Evolutionary conservation across 2,888 invertebrate genomes (phyloP), one percentile per base, ranked within the genome.

Genomic region (Automeris io): DNA sequence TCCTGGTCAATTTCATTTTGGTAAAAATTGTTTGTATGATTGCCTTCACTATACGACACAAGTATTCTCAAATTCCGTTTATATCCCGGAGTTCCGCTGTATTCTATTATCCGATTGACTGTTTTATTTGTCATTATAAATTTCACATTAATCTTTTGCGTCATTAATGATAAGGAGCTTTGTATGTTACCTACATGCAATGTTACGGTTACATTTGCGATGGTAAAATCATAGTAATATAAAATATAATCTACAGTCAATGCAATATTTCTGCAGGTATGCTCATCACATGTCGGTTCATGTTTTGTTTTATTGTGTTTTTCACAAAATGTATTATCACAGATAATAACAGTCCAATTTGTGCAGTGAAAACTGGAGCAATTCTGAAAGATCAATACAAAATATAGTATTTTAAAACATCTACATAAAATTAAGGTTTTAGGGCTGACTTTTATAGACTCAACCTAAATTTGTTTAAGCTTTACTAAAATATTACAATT

Each of bases 71-170:
- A 88, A 5, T 91, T 91, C 2, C 77, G 51, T 4, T 90, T 60
- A 57, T 95, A 95, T 2, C 95, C 95, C 1, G 94, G 94, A 68
- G 91, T 92, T 2, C 95, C 95, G 74, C 95, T 95, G 9, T 87
- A 54, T 45, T 59, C 51, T 21, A 77, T 42, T 23, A 75, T 45
- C 12, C 55, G 44, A 1, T 72, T 65, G n/a, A 54, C 50, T 0
- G 76, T 61, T 29, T 57, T 51, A 45, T 80, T 79, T 5, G 61
- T 50, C 39, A 83, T 53, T 36, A 69, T 49, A 55, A 81, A 85
- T 33, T 56, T 57, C 0, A 85, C 71, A 37, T 49, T 54, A 35
- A 83, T 59, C 46, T 72, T 69, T 63, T 85, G 83, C 2, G 45
- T 39, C 41, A 81, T 44, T 21, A 58, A 73, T 6, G 64, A 62